Evolutionary conservation across 2,888 invertebrate genomes (phyloP).

Genomic region (Mesoligia furuncula): DNA sequence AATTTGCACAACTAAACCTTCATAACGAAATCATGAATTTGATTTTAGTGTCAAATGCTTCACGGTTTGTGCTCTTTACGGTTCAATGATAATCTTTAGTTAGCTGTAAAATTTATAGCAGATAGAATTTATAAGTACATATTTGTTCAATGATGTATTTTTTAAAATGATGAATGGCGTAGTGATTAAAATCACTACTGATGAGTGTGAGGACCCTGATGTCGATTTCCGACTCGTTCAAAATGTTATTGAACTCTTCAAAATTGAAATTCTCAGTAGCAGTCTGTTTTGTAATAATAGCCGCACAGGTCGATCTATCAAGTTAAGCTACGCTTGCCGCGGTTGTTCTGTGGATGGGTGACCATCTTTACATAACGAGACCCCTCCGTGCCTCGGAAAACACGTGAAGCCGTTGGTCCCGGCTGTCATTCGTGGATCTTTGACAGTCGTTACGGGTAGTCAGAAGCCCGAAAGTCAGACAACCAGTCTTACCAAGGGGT

Average conservation of each 20-base stretch:
- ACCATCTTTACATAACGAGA: too few species aligned
- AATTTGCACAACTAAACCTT: conserved; percentile 1
- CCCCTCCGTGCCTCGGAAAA: too few species aligned
- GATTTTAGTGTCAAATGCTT: conserved; percentile 28
- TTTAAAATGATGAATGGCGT: not conserved
- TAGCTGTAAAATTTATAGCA: not conserved
- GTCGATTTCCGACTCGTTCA: not conserved
- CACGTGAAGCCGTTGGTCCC: too few species aligned
- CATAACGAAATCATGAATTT: conserved; percentile 25
- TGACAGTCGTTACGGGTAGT: too few species aligned
- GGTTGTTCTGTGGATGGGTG: too few species aligned
- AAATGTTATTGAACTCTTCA: not conserved
- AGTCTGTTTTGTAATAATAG: too few species aligned
- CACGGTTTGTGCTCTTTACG: conserved; percentile 28
- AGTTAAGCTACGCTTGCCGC: too few species aligned
- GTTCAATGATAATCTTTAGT: conserved; percentile 22
- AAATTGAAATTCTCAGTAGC: not conserved
- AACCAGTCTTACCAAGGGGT: too few species aligned
- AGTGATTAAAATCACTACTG: not conserved
- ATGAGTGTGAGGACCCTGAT: not conserved
- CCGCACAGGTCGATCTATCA: too few species aligned
- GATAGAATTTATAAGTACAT: not conserved
- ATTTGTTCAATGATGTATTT: not conserved
- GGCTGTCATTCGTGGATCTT: too few species aligned
- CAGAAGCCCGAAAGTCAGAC: too few species aligned